A percentile compares a stretch with the other conserved stretches of the same genome.
Evolutionary conservation across 1,140 invertebrate species (phyloP).

Genomic region (Meteorus sp.): DNA sequence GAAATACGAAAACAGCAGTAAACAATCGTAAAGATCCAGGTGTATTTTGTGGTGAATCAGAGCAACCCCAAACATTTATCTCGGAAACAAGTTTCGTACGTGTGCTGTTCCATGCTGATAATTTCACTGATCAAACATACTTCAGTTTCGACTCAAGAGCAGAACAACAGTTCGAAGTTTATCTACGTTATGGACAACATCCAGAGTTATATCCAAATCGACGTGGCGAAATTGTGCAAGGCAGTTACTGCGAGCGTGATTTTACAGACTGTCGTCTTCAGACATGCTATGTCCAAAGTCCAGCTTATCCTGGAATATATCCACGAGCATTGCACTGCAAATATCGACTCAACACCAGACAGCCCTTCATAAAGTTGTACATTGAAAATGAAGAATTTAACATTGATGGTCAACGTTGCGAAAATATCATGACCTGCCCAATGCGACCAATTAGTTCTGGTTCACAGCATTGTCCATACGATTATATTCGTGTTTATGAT

Average conservation of each 20-base stretch:
- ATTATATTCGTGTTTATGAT: slow-evolving; percentile 89
- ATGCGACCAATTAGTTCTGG: slow-evolving; percentile 87
- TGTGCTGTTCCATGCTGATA: slow-evolving; percentile 86
- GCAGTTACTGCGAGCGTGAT: slow-evolving; percentile 84
- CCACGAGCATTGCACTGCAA: slow-evolving; percentile 86
- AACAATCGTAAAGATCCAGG: slow-evolving; percentile 84
- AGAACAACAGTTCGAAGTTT: slow-evolving; percentile 87
- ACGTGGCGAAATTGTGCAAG: slow-evolving; percentile 80
- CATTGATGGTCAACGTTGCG: slow-evolving; percentile 89
- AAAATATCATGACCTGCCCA: slow-evolving; percentile 93
- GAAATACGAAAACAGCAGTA: slow-evolving; percentile 83
- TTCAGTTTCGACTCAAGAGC: slow-evolving; percentile 77
- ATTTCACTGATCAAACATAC: slow-evolving; percentile 88
- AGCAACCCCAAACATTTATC: slow-evolving; percentile 91
- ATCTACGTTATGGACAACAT: slow-evolving; percentile 86
- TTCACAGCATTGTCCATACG: slow-evolving; percentile 84
- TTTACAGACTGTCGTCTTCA: slow-evolving; percentile 84
- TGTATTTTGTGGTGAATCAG: slow-evolving; percentile 89
- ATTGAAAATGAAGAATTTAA: slow-evolving; percentile 93
- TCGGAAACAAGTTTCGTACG: slow-evolving; percentile 91
- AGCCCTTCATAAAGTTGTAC: slow-evolving; percentile 88
- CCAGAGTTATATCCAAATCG: slow-evolving; percentile 89
- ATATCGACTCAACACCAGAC: slow-evolving; percentile 82
- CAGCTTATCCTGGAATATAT: slow-evolving; percentile 89
- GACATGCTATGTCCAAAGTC: slow-evolving; percentile 90